Evolutionary conservation across 2,797 vertebrate species (phyloP), one percentile per base, ranked within the genome.

Genomic region (Tamandua tetradactyla): DNA sequence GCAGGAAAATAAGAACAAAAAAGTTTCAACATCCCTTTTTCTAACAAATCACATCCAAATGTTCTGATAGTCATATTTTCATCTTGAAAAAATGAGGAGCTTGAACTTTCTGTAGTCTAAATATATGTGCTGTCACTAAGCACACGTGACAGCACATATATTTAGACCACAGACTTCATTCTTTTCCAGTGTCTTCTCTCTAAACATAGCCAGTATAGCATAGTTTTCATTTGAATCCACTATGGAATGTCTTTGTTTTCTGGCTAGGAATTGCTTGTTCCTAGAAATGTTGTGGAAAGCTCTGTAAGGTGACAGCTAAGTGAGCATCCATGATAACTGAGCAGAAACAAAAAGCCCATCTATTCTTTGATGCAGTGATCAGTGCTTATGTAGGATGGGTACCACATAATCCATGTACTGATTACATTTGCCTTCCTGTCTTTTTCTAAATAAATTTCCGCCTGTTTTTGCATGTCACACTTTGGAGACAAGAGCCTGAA

Each of bases 211-310:
- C 40, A 27, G 23, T 42, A 4, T 42, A 7, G 47, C 80, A 7
- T 13, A 55, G 6, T 55, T 91, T 84, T 69, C 22, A n/a, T 13
- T 74, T 52, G 59, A 89, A 69, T 80, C 64, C 20, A 47, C 69
- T 55, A 44, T 57, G 52, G 35, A 57, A 80, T 61, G 40, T 27
- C 94, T 94, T 87, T 7, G 7, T 27, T 74, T 80, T 30, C 81
- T 76, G 37, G 13, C 47, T 13, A 69, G n/a, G 66, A 87, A 74
- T 42, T 74, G 40, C 17, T 91, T 86, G 42, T 55, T 52, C 72
- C 23, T 44, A 20, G 44, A 68, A 75, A 80, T 32, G 61, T 57
- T 20, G 22, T 52, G 32, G 18, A 44, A 88, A 71, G 17, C 35
- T 20, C 30, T 7, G 0, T 35, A 64, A 84, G 76, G n/a, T 23